Base-by-base conservation (phyloP, 2,888 invertebrate species). In the Eustalomyia histrio region DNA sequence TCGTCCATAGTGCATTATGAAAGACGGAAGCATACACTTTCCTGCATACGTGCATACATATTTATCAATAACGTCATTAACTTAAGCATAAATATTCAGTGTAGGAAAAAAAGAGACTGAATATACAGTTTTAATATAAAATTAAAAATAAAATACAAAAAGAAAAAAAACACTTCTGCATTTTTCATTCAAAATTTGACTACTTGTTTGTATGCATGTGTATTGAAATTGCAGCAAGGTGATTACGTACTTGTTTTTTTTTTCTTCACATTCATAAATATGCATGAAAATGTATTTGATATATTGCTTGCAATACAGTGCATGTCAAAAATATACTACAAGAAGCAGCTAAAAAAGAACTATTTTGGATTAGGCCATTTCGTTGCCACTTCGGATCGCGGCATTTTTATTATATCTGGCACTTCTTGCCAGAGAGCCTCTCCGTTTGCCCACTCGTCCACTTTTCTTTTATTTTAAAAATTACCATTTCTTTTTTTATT, bases 231-330 rank as follows among this genome's bases (percentile, higher is more conserved):
- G 69, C 69, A 55, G 39, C 61, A 68, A 68, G 50, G 72, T 39
- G 72, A 78, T 78, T 72, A 73, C 78, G 78, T 78, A 39, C 52
- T 52, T 68, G 17, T 52, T 68, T 72, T 53, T 12, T 35, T 55
- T 21, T 21, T 55, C 39, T 60, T 16, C 35, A 33, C 58, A 58
- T 60, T 60, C 39, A 60, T 60, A 60, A 60, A 60, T 39, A 39
- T 60, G 60, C 35, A 39, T 60, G 58, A 5, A 33, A 2, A 16
- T 6, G 58, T n/a, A 29, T 29, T 29, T 57, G 12, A 33, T 58
- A 29, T 50, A 58, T 29, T 60, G 29, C 50, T 65, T 55, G 7
- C 39, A 58, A 29, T 60, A 21, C 53, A 61, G 53, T 39, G 35
- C 18, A 24, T 24, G 6, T 1, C 33, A 60, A 39, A 57, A 60